A percentile compares a stretch with the other conserved stretches of the same genome.
Conservation (phyloP, 1,140 invertebrate genomes). For the Calephelis virginiensis region DNA sequence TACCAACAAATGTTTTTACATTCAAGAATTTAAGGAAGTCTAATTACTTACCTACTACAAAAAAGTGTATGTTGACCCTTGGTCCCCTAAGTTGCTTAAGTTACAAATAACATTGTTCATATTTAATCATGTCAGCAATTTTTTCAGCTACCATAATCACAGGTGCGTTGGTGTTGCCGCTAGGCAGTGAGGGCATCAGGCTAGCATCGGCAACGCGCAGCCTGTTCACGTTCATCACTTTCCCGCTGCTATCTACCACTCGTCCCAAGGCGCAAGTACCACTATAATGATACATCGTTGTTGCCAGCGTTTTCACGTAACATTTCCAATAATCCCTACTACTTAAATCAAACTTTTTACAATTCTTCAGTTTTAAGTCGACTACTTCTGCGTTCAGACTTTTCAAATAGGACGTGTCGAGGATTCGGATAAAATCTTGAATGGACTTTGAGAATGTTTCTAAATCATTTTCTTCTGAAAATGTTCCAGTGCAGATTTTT, state of each 20-base stretch:
- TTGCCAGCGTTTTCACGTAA: constrained; percentile 47
- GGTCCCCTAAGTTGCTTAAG: too few species aligned
- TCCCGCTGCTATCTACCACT: constrained; percentile 66
- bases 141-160: constrained; percentile 43
- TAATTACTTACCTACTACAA: too few species aligned
- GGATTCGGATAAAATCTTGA: constrained; percentile 31
- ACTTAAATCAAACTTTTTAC: constrained; percentile 20
- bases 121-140: constrained; percentile 32
- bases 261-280: constrained; percentile 79
- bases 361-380: constrained; percentile 28
- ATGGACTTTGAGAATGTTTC: constrained; percentile 31
- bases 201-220: constrained; percentile 49
- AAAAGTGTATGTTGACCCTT: too few species aligned
- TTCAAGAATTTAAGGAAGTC: too few species aligned
- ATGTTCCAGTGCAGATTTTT: constrained; percentile 79
- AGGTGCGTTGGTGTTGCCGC: constrained; percentile 39
- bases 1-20: too few species aligned
- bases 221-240: constrained; percentile 60
- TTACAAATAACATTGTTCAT: constrained; percentile 11
- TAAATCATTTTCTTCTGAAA: constrained; percentile 68
- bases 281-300: constrained; percentile 68
- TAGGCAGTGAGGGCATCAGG: constrained; percentile 37
- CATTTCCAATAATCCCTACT: constrained; percentile 68
- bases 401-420: constrained; percentile 81
- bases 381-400: constrained; percentile 30